Evolutionary conservation across 37 sponge, comb jelly and placozoan species (phyloP).

Genomic region (Aplysina aerophoba): DNA sequence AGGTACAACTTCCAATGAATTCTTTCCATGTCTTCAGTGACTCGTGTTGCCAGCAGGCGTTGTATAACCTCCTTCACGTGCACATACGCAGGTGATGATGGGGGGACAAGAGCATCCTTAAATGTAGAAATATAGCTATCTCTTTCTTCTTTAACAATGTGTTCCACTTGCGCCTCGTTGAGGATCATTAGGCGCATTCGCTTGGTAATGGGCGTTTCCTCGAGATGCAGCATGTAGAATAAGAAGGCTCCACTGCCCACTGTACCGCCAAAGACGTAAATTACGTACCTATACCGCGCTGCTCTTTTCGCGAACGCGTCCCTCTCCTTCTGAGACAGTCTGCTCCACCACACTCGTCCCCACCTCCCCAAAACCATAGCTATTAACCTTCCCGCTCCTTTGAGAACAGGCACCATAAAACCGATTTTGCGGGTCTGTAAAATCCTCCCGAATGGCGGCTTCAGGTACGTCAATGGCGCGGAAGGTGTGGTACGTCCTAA

Average conservation of each 20-base stretch:
- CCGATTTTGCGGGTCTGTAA: not conserved
- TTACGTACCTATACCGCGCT: not conserved
- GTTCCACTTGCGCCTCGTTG: constrained; percentile 7
- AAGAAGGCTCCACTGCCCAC: not conserved
- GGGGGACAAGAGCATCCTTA: not conserved
- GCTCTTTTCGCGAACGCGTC: not conserved
- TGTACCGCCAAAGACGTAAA: constrained; percentile 40
- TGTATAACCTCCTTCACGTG: not conserved
- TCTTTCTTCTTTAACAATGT: constrained; percentile 35
- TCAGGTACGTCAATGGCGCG: too few relatives aligned
- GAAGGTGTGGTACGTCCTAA: too few relatives aligned
- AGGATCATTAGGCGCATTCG: constrained; percentile 64
- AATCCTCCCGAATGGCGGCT: not conserved
- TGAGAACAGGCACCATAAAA: constrained; percentile 20
- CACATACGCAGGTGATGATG: constrained; percentile 26
- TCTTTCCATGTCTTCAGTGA: constrained; percentile 19
- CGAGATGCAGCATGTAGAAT: constrained; percentile 52
- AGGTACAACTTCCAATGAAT: constrained; percentile 59
- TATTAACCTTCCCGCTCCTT: constrained; percentile 8
- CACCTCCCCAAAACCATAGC: constrained; percentile 41
- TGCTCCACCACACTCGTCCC: constrained; percentile 39
- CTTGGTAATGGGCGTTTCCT: constrained; percentile 57
- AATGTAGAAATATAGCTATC: not conserved
- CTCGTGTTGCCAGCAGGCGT: not conserved
- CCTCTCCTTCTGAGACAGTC: constrained; percentile 41